phyloP scores from a whole-genome alignment of 2,113 vertebrate genomes.

The sheep (Ovis aries) region DNA sequence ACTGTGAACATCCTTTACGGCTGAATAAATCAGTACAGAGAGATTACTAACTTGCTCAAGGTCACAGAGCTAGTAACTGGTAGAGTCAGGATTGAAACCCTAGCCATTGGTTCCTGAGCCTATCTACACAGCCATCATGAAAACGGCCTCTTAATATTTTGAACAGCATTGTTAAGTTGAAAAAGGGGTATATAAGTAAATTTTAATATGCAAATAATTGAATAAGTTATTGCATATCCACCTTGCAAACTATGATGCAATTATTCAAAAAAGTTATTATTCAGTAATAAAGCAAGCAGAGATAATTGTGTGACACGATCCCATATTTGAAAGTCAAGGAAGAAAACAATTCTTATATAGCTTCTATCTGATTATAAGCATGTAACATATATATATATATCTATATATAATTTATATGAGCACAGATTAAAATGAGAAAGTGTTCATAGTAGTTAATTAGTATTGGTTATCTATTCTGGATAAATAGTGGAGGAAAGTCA shows the following conservation, averaged over 20 bases:
- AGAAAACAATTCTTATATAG: neutral
- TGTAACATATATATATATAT: neutral
- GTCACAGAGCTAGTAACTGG: neutral
- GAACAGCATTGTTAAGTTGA: neutral
- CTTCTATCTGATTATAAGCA: neutral
- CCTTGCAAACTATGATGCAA: neutral
- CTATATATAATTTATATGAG: neutral
- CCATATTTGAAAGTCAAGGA: slow-evolving; percentile 1
- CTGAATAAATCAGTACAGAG: neutral
- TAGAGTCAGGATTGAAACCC: neutral
- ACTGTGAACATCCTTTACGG: neutral
- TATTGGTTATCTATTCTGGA: neutral
- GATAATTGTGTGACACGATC: neutral
- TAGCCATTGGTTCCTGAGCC: neutral
- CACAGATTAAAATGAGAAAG: slow-evolving; percentile 1
- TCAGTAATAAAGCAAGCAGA: slow-evolving; percentile 7
- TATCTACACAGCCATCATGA: neutral
- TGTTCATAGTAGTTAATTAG: neutral
- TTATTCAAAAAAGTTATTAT: neutral
- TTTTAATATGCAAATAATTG: neutral
- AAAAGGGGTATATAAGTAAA: neutral
- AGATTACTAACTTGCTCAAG: neutral
- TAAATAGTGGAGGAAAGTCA: neutral
- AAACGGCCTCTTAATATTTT: slow-evolving; percentile 5
- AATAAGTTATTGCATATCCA: neutral